Evolutionary conservation across 2,888 invertebrate genomes (phyloP), one percentile per base, ranked within the genome.

Genomic region (Papilio gigon): DNA sequence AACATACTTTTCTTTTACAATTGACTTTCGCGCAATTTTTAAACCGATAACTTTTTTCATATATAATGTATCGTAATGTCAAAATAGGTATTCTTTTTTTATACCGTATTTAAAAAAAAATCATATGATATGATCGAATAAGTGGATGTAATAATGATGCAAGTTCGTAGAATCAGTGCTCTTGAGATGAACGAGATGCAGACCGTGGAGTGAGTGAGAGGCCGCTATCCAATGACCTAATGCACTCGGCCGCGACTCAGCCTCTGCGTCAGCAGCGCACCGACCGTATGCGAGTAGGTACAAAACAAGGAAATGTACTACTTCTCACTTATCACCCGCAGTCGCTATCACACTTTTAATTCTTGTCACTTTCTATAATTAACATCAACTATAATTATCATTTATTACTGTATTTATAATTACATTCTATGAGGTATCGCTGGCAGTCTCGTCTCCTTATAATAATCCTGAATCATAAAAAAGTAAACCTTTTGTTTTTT

Each of bases 171-270:
- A 65, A 68, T 59, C 27, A n/a, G 65, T 59, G 47, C 47, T 65
- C 53, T 42, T 53, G 42, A 37, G 68, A 44, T 65, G 68, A 65
- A 65, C 50, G 68, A 68, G 80, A 81, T 69, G 72, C 58, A 64
- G 70, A 60, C 71, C 68, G 70, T 72, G 14, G 72, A 68, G 71
- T 65, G 74, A 84, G 64, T 60, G 77, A 74, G 74, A 75, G 37
- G 67, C 69, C 35, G 44, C 71, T 74, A 74, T 75, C 72, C 71
- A 78, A 81, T 85, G 83, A 85, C 83, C 85, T 84, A 84, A 83
- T 83, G 82, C 80, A 82, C 79, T 80, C 74, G 75, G 73, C 73
- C 76, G 74, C 77, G 76, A 76, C 77, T 73, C 74, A 76, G 74
- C 77, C 77, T 73, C 74, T 76, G 74, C 77, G 76, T 77, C 77